Evolutionary conservation across 2,113 vertebrate genomes (phyloP).

Genomic region (Coreoperca whiteheadi): DNA sequence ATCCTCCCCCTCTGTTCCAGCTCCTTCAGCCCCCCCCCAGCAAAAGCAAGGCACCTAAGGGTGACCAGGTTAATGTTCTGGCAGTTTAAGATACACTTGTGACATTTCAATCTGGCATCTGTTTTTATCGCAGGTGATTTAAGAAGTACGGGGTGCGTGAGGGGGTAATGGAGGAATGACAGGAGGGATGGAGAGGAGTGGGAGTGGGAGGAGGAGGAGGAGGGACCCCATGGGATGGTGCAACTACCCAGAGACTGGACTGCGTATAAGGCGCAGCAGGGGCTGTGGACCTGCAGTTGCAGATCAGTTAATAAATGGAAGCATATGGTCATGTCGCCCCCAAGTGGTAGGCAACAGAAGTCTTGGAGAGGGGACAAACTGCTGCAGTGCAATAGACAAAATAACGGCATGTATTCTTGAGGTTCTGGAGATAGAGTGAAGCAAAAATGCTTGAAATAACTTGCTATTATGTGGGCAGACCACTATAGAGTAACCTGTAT

Average conservation of each 20-base stretch:
- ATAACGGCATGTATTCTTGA: constrained; percentile 26
- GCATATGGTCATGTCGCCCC: constrained; percentile 79
- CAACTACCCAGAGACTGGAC: constrained; percentile 45
- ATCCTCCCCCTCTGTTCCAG: constrained; percentile 11
- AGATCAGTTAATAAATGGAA: constrained; percentile 34
- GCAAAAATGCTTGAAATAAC: constrained; percentile 16
- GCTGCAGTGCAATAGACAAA: constrained; percentile 63
- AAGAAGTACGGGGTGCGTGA: constrained; percentile 58
- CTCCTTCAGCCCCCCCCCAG: constrained; percentile 18
- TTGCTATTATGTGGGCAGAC: neutral
- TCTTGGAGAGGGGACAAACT: constrained; percentile 49
- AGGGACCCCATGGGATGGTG: constrained; percentile 49
- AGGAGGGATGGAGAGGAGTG: constrained; percentile 41
- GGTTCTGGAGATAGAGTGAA: constrained; percentile 15
- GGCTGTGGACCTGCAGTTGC: constrained; percentile 54
- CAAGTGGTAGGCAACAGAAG: constrained; percentile 75
- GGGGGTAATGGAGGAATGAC: constrained; percentile 51
- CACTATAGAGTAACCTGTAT: neutral
- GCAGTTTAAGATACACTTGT: constrained; percentile 87
- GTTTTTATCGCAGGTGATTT: constrained; percentile 86
- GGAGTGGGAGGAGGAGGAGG: constrained; percentile 34
- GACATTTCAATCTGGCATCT: constrained; percentile 87
- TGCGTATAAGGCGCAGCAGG: constrained; percentile 54
- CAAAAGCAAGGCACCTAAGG: constrained; percentile 73
- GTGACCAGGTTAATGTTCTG: constrained; percentile 86